Evolutionary conservation across 2,113 vertebrate genomes (phyloP), one percentile per base, ranked within the genome.

Genomic region (Climacteris rufus): DNA sequence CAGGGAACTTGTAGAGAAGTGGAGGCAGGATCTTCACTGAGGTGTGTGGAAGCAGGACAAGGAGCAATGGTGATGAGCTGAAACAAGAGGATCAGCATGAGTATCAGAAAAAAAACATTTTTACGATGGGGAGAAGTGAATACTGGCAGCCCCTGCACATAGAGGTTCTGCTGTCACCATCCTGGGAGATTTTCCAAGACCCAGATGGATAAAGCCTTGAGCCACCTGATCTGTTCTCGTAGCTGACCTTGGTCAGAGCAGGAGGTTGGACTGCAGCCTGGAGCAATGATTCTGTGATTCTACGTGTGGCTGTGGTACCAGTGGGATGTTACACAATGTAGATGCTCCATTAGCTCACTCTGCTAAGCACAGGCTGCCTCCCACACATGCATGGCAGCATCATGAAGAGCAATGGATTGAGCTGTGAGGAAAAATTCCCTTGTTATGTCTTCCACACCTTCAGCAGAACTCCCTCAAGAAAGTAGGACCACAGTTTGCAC

Each of bases 41-140:
- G 13, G 8, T 49, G 17, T 6, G 1, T 39, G 15, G n/a, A 28
- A 77, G 59, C 31, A 68, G n/a, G 10, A 53, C 0, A 0, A 72
- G n/a, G 21, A 72, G 24, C 13, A 24, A 44, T 31, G 27, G 9
- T 35, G 42, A 40, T 52, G 17, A 82, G 40, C 21, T 74, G 60
- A 63, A 82, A 63, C 11, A 56, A 65, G 56, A 70, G 4, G 11
- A 57, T 89, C 49, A 49, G 49, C 37, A 31, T 12, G 12, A 20
- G 11, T 44, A n/a, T 49, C 23, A 64, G 39, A 25, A 81, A 54
- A 65, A 81, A 70, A 5, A 7, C 9, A 20, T 78, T 72, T 92
- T 42, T 22, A 27, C 0, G 0, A 20, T 37, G 25, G 23, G 16
- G 11, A 57, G 30, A 61, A n/a, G 2, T 72, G 42, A 57, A 63